Evolutionary conservation across 2,113 vertebrate genomes (phyloP).

Genomic region (Xerus inauris): DNA sequence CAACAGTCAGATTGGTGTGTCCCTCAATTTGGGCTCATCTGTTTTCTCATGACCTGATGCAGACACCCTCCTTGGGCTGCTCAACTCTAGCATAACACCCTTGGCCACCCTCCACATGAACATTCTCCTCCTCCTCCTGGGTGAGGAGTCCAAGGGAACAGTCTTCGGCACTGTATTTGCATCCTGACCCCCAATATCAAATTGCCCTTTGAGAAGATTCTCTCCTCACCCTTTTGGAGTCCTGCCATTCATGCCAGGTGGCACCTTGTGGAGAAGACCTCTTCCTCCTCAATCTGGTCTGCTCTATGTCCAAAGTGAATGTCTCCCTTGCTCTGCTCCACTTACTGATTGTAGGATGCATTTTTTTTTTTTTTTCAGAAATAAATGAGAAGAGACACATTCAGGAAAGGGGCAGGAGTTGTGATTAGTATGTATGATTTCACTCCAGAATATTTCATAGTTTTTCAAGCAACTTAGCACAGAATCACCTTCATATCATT

Average conservation of each 20-base stretch:
- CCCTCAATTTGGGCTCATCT: not conserved
- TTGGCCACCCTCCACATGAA: too few species aligned
- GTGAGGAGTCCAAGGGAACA: not conserved
- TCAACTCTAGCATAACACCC: fast-evolving
- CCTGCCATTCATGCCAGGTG: not conserved
- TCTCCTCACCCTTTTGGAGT: fast-evolving
- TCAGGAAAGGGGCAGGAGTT: not conserved
- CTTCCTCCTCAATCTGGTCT: too few species aligned
- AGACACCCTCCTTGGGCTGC: not conserved
- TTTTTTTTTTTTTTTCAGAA: not conserved
- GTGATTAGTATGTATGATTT: not conserved
- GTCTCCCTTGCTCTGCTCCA: not conserved
- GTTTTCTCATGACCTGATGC: not conserved
- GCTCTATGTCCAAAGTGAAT: not conserved
- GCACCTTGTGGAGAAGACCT: fast-evolving
- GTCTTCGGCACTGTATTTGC: not conserved
- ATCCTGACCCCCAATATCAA: not conserved
- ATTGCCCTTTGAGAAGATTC: fast-evolving
- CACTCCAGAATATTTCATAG: not conserved
- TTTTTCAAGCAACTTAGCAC: not conserved
- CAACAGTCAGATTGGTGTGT: not conserved
- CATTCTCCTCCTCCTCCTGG: not conserved
- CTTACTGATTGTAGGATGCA: not conserved
- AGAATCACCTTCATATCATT: not conserved
- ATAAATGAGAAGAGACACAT: not conserved